phyloP scores from a whole-genome alignment of 2,113 vertebrate genomes.

The Cebidichthys violaceus region DNA sequence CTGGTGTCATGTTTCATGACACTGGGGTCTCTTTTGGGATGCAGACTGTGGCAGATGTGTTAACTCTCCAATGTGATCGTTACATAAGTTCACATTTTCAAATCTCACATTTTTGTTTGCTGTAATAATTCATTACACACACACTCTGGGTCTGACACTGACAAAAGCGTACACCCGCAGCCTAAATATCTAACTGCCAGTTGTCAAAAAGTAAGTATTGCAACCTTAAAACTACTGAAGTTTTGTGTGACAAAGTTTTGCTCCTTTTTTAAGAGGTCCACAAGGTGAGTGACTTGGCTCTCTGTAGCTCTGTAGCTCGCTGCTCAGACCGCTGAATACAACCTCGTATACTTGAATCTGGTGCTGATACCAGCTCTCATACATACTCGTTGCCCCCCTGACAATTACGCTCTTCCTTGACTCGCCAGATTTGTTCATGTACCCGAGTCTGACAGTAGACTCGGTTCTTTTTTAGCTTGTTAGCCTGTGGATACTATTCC shows the following conservation, averaged over 20 bases:
- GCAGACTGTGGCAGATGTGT: conserved; percentile 20
- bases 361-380: conserved; percentile 13
- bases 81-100: neutral
- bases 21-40: conserved; percentile 7
- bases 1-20: conserved; percentile 36
- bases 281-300: neutral
- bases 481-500: conserved; percentile 3
- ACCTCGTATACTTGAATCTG: neutral
- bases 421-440: conserved; percentile 7
- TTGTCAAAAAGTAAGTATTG: conserved; percentile 13
- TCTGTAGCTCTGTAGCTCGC: neutral
- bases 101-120: neutral
- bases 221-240: conserved; percentile 10
- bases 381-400: neutral
- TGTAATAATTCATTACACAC: neutral
- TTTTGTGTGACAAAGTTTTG: conserved; percentile 8
- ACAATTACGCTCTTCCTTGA: conserved; percentile 14
- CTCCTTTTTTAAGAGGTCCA: neutral
- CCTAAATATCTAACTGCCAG: neutral
- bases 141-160: neutral
- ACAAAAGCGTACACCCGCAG: neutral
- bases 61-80: neutral
- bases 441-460: neutral
- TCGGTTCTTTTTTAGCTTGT: conserved; percentile 4
- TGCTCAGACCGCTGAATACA: neutral